phyloP scores from a whole-genome alignment of 2,797 vertebrate species.

The Picus viridis region DNA sequence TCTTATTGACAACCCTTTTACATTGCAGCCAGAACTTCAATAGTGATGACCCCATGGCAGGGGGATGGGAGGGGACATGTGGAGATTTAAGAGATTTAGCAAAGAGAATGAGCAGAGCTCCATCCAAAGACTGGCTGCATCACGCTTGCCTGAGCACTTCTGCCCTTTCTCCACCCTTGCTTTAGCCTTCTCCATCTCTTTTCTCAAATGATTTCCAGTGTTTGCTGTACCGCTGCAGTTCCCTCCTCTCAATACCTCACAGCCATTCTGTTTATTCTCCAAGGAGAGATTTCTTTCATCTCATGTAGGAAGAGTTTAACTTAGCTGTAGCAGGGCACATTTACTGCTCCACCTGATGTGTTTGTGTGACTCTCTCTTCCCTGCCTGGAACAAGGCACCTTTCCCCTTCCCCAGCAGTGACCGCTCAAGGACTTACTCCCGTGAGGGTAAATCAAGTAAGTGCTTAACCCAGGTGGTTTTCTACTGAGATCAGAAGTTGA shows the following conservation, averaged over 20 bases:
- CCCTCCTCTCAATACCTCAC: background rate
- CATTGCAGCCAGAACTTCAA: background rate
- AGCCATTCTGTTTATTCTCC: background rate
- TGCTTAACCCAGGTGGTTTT: background rate
- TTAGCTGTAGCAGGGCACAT: background rate
- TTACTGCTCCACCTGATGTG: background rate
- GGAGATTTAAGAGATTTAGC: background rate
- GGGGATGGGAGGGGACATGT: background rate
- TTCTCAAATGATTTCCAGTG: background rate
- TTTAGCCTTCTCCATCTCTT: background rate
- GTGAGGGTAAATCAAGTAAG: background rate
- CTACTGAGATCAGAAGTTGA: background rate
- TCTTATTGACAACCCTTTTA: background rate
- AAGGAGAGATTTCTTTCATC: background rate
- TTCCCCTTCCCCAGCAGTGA: background rate
- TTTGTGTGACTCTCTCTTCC: background rate
- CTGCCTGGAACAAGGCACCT: background rate
- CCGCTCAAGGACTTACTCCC: background rate
- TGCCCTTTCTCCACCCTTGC: background rate
- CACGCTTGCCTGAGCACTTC: background rate
- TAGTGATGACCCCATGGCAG: background rate
- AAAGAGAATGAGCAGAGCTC: background rate
- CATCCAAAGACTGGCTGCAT: background rate
- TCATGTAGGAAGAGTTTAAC: background rate
- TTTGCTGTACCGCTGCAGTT: background rate